These are phyloP conservation scores for Epinephelus awoara DNA, from an alignment of 2,797 vertebrate genomes.

Conservation along the genomic window DNA sequence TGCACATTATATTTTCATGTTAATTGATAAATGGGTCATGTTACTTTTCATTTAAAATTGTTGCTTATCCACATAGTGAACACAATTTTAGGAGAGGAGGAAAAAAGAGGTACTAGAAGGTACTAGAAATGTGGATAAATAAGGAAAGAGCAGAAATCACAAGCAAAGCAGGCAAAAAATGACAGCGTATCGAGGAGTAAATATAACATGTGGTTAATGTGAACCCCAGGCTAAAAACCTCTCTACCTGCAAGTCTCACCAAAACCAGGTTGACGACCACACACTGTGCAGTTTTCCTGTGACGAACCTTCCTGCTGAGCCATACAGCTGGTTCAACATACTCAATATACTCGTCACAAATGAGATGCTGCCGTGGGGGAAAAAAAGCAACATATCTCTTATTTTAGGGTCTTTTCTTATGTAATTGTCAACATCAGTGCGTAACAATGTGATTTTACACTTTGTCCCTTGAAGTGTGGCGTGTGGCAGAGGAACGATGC, in stretches of 20 bases:
- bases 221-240: background rate
- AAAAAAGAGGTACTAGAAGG: background rate
- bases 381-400: slow-evolving; percentile 21
- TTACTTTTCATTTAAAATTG: background rate
- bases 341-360: slow-evolving; percentile 37
- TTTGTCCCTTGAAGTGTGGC: slow-evolving; percentile 66
- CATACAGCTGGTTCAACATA: background rate
- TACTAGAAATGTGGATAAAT: background rate
- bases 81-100: background rate
- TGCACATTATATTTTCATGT: too few species aligned
- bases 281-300: background rate
- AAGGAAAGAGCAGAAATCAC: background rate
- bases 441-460: slow-evolving; percentile 66
- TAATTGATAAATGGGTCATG: too few species aligned
- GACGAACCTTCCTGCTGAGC: background rate
- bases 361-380: slow-evolving; percentile 15
- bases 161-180: background rate
- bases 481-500: slow-evolving; percentile 47
- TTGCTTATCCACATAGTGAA: background rate
- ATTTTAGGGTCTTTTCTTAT: slow-evolving; percentile 55
- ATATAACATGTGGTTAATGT: slow-evolving; percentile 14
- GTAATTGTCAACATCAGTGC: slow-evolving; percentile 70
- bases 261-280: slow-evolving; percentile 30
- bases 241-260: slow-evolving; percentile 11
- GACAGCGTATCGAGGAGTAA: background rate